Base-by-base conservation (phyloP, 2,888 invertebrate genomes). In the Drosophila pullipes region DNA sequence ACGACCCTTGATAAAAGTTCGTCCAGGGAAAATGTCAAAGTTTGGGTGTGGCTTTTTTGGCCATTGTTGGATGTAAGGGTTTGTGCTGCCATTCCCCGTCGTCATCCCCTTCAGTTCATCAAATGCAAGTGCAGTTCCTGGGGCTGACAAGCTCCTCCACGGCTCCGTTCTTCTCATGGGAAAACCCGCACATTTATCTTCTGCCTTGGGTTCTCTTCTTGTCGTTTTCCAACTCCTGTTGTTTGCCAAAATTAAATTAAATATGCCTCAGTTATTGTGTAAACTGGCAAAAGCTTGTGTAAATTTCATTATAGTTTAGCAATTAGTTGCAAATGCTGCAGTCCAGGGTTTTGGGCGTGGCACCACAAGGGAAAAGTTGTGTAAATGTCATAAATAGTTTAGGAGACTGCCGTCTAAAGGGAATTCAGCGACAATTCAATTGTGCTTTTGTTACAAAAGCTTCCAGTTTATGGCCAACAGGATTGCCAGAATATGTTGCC, bases 211-310 rank as follows among this genome's bases (percentile, higher is more conserved):
- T 53, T 33, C 61, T 53, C 64, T 64, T 22, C 50, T 54, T 41
- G 3, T 41, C 11, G 39, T 22, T 22, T 41, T n/a, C 44, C 41
- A 39, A 59, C 59, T 83, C 33, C 67, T 67, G 58, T 74, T 72
- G 73, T 76, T 73, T 78, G 71, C 63, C 58, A 66, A 70, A 82
- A 85, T 82, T 74, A 74, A 82, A 85, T 82, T 76, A 76, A 76
- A 84, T 63, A 74, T 82, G 68, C 66, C 54, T 68, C 67, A 66
- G 69, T 58, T 63, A 50, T 68, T 77, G 74, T 74, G 69, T 49
- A 66, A 66, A 66, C 54, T 60, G 54, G 49, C n/a, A 63, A 63
- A 75, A 66, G 57, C 67, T 74, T 64, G 74, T 77, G 71, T 63
- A 76, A 74, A 82, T 74, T 66, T 71, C 35, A 66, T 77, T 81